Percentiles rank a stretch among this genome's conserved stretches.
These are phyloP conservation scores for Diabrotica balteata DNA, from an alignment of 2,888 invertebrate genomes.

Conservation along the genomic window DNA sequence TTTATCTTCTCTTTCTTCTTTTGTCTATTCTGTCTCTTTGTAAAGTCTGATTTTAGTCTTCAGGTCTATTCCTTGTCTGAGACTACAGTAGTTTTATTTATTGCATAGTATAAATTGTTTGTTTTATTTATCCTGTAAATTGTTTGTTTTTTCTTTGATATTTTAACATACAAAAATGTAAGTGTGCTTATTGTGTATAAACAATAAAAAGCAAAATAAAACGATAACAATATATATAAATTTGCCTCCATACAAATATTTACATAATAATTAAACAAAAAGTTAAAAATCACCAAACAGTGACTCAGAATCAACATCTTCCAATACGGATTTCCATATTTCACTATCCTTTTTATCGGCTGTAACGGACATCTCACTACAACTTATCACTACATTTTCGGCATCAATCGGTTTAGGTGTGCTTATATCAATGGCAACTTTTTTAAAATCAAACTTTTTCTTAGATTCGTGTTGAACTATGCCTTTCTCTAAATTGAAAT, in stretches of 20 bases:
- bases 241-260: constrained; percentile 1
- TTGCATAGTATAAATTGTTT: too few relatives aligned
- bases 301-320: constrained; percentile 47
- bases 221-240: constrained; percentile 1
- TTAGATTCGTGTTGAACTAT: neutral
- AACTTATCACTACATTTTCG: constrained; percentile 29
- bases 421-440: neutral
- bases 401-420: neutral
- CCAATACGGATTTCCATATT: constrained; percentile 45
- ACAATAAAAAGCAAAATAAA: constrained; percentile 1
- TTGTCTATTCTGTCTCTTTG: too few relatives aligned
- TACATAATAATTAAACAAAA: constrained; percentile 14
- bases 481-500: neutral
- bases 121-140: too few relatives aligned
- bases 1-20: too few relatives aligned
- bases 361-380: constrained; percentile 35
- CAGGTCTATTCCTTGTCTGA: too few relatives aligned
- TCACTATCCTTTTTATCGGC: constrained; percentile 41
- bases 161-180: too few relatives aligned
- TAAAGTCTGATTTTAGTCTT: too few relatives aligned
- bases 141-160: too few relatives aligned
- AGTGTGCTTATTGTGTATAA: too few relatives aligned
- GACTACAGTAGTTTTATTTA: too few relatives aligned
- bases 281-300: constrained; percentile 50
- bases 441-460: constrained; percentile 27